Evolutionary conservation across 2,113 vertebrate species (phyloP).

Genomic region (Fukomys damarensis): DNA sequence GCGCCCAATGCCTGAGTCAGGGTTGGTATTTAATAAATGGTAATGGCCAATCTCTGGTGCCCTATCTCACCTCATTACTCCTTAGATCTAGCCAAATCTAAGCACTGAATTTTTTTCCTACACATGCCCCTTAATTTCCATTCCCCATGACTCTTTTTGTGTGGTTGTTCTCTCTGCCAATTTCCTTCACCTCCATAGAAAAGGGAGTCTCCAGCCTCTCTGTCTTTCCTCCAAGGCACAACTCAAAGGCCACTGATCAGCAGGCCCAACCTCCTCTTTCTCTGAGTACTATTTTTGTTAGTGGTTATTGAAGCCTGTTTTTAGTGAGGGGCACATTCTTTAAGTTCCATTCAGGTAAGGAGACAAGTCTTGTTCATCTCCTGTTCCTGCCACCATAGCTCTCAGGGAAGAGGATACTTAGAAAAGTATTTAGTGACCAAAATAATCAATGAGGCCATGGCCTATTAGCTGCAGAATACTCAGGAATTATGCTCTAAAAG

Average conservation of each 20-base stretch:
- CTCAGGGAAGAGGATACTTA: background rate
- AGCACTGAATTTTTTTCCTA: background rate
- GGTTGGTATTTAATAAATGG: background rate
- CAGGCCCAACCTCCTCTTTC: background rate
- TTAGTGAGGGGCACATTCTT: constrained; percentile 26
- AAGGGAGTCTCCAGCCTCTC: background rate
- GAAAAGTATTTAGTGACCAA: constrained; percentile 38
- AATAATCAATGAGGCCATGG: background rate
- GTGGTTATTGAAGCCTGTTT: background rate
- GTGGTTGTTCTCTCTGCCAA: background rate
- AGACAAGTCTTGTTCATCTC: background rate
- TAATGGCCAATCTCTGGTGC: background rate
- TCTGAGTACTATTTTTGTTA: background rate
- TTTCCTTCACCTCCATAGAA: background rate
- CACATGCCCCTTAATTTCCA: background rate
- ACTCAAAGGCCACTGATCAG: background rate
- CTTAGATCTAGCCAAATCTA: constrained; percentile 2
- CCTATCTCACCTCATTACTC: background rate
- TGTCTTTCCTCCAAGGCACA: background rate
- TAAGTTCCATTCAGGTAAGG: background rate
- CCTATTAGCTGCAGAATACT: background rate
- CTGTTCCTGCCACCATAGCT: background rate
- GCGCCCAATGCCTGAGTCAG: background rate
- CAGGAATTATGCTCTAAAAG: background rate
- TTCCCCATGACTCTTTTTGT: background rate